phyloP scores from a whole-genome alignment of 64 coral and sea anemone species.

The Montipora capricornis region DNA sequence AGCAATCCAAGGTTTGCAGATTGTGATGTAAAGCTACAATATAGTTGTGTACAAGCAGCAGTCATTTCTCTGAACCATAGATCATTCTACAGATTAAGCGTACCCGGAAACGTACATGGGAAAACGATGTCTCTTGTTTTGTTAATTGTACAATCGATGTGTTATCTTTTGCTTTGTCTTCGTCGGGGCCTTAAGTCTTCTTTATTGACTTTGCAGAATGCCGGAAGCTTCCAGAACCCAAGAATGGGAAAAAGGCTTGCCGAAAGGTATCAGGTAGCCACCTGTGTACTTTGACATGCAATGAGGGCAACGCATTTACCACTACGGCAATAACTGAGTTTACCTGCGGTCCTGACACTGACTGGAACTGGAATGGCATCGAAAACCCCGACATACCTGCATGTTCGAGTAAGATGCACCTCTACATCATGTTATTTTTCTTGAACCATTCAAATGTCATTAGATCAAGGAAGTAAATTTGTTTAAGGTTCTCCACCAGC shows the following conservation, averaged over 20 bases:
- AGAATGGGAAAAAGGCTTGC: constrained; percentile 27
- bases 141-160: no score
- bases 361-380: constrained; percentile 70
- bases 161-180: no score
- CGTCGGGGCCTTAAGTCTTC: not conserved
- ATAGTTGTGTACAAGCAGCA: no score
- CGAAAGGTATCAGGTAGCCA: constrained; percentile 27
- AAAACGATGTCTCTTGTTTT: no score
- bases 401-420: constrained; percentile 50
- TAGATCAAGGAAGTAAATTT: no score
- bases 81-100: no score
- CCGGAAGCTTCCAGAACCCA: constrained; percentile 1
- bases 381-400: not conserved
- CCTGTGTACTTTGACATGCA: constrained; percentile 17
- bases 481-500: no score
- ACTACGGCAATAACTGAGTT: constrained; percentile 22
- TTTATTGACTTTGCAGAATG: constrained; percentile 25
- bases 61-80: no score
- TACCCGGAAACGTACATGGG: no score
- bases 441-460: no score
- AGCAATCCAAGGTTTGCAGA: no score
- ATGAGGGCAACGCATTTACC: constrained; percentile 37
- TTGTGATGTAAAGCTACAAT: no score
- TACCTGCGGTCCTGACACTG: constrained; percentile 76
- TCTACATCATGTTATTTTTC: not conserved